These are phyloP conservation scores for Vidua chalybeata DNA, from an alignment of 2,113 vertebrate species.

Conservation along the genomic window DNA sequence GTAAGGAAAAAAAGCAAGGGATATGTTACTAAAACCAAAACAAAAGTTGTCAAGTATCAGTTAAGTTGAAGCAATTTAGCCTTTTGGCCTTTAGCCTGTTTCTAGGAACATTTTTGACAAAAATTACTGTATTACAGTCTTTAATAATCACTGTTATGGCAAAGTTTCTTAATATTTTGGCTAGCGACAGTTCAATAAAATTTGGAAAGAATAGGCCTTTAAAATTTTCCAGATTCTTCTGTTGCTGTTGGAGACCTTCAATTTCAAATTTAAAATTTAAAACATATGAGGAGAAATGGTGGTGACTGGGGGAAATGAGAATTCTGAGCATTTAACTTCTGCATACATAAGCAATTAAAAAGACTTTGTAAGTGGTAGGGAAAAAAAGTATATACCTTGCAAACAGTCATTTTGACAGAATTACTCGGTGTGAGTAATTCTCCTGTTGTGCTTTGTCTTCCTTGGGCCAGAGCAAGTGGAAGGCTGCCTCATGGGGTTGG, in stretches of 20 bases:
- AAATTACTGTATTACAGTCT: neutral
- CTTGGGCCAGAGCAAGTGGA: neutral
- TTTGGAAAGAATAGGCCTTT: neutral
- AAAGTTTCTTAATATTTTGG: neutral
- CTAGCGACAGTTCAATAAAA: neutral
- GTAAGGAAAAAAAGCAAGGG: neutral
- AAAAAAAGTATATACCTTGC: neutral
- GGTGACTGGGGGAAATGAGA: neutral
- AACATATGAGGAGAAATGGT: neutral
- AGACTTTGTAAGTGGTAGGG: neutral
- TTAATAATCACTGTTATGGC: neutral
- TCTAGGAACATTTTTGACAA: neutral
- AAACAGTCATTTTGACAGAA: neutral
- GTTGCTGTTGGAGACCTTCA: neutral
- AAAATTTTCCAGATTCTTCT: neutral
- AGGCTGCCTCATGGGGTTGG: neutral
- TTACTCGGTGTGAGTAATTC: accelerated
- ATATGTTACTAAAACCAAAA: neutral
- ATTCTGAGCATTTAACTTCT: neutral
- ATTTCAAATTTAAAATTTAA: neutral
- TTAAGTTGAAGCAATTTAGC: neutral
- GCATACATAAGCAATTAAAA: neutral
- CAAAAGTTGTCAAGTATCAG: neutral
- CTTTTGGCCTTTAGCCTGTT: neutral
- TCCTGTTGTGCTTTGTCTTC: neutral